Base-by-base conservation (phyloP, 2,113 vertebrate species). In the Carassius auratus region DNA sequence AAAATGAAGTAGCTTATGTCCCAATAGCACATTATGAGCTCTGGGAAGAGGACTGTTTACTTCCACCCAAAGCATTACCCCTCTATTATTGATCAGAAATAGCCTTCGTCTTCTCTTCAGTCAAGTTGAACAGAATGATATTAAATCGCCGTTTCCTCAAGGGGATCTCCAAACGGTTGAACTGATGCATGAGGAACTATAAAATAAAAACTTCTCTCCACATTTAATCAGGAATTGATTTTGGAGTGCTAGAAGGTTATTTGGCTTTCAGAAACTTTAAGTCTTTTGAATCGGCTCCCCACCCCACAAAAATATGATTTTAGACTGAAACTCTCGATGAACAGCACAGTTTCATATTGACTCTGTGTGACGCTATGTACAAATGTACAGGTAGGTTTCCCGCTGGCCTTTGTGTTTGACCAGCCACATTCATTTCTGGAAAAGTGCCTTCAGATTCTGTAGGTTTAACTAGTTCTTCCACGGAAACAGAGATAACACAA, bases 301-400 rank as follows among this genome's bases (percentile, higher is more conserved):
- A 9, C 23, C 14, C 61, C 19, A 42, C 17, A 85, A 85, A 87
- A 74, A 78, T 50, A 76, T 71, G 86, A 86, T 86, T 84, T 77
- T 86, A 86, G 84, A 79, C 86, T 75, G 76, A 83, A 78, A 89
- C 85, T 85, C 87, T 92, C 88, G 90, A 89, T 90, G 75, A 81
- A 89, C 89, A 89, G 89, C 45, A 84, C 76, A 89, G 75, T 88
- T 85, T 89, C 77, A 87, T 87, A 88, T 91, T 55, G 61, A 85
- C 84, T 89, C 81, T 89, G 88, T 30, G 87, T 87, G 86, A 88
- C 52, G 71, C 64, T 93, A 92, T 92, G 91, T 92, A 93, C 91
- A 93, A 87, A 90, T 92, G 86, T 90, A 92, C 90, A 93, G 86
- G 89, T 75, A 64, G 71, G 71, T 79, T 80, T 71, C 42, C 64